These are phyloP conservation scores for Cyrtonyx montezumae DNA, from an alignment of 2,113 vertebrate genomes.

Conservation along the genomic window DNA sequence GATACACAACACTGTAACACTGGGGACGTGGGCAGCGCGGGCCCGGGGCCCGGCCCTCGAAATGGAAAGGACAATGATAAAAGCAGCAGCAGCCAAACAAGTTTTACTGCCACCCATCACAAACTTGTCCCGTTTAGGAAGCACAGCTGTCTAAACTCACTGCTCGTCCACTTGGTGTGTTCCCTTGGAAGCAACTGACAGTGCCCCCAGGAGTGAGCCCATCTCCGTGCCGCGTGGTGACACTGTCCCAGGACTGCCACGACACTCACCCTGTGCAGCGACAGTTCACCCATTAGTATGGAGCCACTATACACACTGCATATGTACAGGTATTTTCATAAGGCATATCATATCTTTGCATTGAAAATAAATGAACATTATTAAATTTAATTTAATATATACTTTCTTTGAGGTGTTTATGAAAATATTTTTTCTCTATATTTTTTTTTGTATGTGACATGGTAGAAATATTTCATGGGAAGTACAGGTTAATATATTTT, in stretches of 20 bases:
- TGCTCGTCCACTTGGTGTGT: background rate
- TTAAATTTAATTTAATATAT: constrained; percentile 85
- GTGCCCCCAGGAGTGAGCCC: background rate
- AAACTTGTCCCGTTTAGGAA: constrained; percentile 4
- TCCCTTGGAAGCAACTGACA: constrained; percentile 6
- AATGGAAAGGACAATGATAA: background rate
- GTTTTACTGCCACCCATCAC: constrained; percentile 39
- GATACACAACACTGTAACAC: accelerated
- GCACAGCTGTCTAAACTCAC: background rate
- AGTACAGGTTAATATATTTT: constrained; percentile 78
- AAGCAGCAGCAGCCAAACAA: constrained; percentile 39
- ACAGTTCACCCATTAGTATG: constrained; percentile 73
- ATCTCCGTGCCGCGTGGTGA: background rate
- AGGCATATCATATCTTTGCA: constrained; percentile 85
- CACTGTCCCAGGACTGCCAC: constrained; percentile 53
- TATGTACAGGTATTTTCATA: constrained; percentile 84
- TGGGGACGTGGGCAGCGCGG: background rate
- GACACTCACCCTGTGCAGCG: constrained; percentile 66
- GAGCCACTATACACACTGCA: constrained; percentile 81
- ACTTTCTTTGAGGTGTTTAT: constrained; percentile 82
- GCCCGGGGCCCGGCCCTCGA: background rate
- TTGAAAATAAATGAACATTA: constrained; percentile 82
- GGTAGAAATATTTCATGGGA: constrained; percentile 82
- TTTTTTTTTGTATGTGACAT: constrained; percentile 73
- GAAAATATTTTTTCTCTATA: constrained; percentile 85